These are phyloP conservation scores for Hymenopus coronatus DNA, from an alignment of 2,888 invertebrate genomes.

Conservation along the genomic window DNA sequence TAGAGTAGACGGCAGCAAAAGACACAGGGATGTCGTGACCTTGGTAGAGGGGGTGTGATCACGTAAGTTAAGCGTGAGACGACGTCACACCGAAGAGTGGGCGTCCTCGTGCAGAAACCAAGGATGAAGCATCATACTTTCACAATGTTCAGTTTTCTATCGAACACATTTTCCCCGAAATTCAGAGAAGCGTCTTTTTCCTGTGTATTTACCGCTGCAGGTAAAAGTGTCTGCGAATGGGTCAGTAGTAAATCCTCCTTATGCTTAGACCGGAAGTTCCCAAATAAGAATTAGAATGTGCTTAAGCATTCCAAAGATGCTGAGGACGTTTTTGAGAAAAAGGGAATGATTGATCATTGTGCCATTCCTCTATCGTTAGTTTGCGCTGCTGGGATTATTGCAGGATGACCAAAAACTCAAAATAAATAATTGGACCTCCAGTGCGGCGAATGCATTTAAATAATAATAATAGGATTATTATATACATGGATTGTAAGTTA, in stretches of 20 bases:
- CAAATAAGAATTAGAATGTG: neutral
- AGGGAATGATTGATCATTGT: neutral
- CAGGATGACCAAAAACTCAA: too few species aligned
- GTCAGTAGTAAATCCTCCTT: neutral
- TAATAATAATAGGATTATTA: too few species aligned
- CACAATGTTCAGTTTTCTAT: neutral
- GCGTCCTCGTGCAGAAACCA: neutral
- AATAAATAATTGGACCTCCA: too few species aligned
- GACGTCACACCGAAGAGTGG: neutral
- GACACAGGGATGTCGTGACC: neutral
- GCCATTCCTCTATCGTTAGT: too few species aligned
- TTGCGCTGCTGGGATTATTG: too few species aligned
- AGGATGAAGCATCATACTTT: neutral
- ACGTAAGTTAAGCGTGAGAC: neutral
- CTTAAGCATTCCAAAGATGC: neutral
- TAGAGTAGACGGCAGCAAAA: neutral
- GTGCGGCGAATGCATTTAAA: too few species aligned
- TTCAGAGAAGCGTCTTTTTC: neutral
- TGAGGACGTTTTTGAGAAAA: neutral
- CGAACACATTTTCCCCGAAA: neutral
- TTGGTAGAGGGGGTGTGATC: neutral
- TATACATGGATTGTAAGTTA: too few species aligned
- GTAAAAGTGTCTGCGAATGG: neutral
- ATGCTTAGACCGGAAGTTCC: neutral
- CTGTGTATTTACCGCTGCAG: neutral